Base-by-base conservation (phyloP, 2,113 vertebrate species). In the Morone chrysops region DNA sequence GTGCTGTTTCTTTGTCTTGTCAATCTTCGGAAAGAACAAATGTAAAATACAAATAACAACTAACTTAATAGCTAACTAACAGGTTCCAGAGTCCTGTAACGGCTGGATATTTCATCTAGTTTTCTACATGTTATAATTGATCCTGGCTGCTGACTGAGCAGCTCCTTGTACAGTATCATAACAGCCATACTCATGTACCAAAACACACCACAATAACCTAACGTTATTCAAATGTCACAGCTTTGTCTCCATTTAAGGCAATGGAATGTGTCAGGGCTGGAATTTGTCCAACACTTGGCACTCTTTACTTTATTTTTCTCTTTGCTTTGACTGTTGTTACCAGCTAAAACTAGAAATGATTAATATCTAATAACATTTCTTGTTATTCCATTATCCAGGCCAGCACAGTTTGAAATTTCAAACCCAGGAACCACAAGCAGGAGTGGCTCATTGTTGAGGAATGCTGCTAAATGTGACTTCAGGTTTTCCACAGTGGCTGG, bases 361-460 rank as follows among this genome's bases (percentile, higher is more conserved):
- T 1, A 11, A 1, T 48, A 17, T 45, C 40, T 60, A 40, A 12
- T 3, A 3, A 22, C 2, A 13, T 0, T 5, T 72, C 18, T 13
- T 40, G 47, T 43, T 16, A 2, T 13, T 73, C 43, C 22, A 18
- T 5, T 56, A 8, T 54, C n/a, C 8, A 13, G 48, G 38, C 80
- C 90, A 92, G 69, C 76, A 25, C 70, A 67, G 82, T 84, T 86
- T 53, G 75, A 59, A 69, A 43, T 63, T 92, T 90, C 71, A 77
- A 80, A 78, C 61, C 31, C 47, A 41, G 70, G 50, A 75, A 20
- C 40, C 5, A 17, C 50, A 18, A 65, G 70, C 75, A 80, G 83
- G 89, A 90, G 90, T 87, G 86, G 73, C 86, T 91, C 84, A 94
- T 90, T 70, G 80, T 84, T 84, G 25, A 79, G 84, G 89, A 89